phyloP scores from a whole-genome alignment of 2,888 invertebrate genomes.

The Hemithea aestivaria region DNA sequence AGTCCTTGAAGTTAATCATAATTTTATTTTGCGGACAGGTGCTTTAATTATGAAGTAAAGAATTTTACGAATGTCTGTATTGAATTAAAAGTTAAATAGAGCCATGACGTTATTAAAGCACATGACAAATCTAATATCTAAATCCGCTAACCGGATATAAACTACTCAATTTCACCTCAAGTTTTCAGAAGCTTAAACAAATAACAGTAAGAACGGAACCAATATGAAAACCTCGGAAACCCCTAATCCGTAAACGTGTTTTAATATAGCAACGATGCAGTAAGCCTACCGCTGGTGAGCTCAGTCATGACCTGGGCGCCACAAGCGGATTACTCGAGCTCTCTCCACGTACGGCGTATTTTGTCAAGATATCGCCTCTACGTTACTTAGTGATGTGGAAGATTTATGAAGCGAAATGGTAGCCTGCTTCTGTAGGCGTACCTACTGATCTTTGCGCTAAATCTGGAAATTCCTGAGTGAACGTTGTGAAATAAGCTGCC shows the following conservation, averaged over 20 bases:
- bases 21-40: too few relatives aligned
- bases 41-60: too few relatives aligned
- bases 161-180: conserved; percentile 1
- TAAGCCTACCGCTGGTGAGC: conserved; percentile 21
- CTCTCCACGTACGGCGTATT: conserved; percentile 34
- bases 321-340: conserved; percentile 50
- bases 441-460: too few relatives aligned
- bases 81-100: too few relatives aligned
- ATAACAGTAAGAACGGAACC: conserved; percentile 11
- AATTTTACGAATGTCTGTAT: too few relatives aligned
- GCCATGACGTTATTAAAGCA: too few relatives aligned
- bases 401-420: conserved; percentile 20
- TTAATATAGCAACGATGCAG: conserved; percentile 26
- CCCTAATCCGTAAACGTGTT: conserved; percentile 28
- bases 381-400: conserved; percentile 23
- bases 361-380: conserved; percentile 38
- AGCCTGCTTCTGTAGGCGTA: conserved; percentile 2
- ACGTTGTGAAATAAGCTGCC: too few relatives aligned
- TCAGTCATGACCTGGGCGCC: conserved; percentile 38
- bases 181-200: conserved; percentile 2
- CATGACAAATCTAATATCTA: too few relatives aligned
- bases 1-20: too few relatives aligned
- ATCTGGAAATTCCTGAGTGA: too few relatives aligned
- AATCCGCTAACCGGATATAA: too few relatives aligned
- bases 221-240: conserved; percentile 11